Percentiles rank a stretch among this genome's conserved stretches.
These are phyloP conservation scores for Pipra filicauda DNA, from an alignment of 2,113 vertebrate genomes.

Conservation along the genomic window DNA sequence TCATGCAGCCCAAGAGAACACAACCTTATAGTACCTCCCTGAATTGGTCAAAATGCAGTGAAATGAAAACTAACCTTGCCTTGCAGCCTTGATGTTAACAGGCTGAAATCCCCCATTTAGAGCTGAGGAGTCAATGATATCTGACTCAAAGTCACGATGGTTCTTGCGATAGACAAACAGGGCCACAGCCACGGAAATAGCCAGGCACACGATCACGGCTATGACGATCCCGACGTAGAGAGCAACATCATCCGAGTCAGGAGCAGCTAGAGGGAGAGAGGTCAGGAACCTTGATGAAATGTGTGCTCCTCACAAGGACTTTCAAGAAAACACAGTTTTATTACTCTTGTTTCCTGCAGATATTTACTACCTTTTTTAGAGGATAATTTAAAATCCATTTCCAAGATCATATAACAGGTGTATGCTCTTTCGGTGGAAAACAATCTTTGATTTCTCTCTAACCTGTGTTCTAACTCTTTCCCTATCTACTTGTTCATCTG, in stretches of 20 bases:
- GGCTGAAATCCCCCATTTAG: slow-evolving; percentile 94
- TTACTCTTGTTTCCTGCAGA: slow-evolving; percentile 24
- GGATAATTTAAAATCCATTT: slow-evolving; percentile 69
- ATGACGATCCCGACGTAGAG: slow-evolving; percentile 92
- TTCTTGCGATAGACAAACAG: slow-evolving; percentile 95
- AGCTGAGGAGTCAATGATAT: slow-evolving; percentile 91
- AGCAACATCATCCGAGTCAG: slow-evolving; percentile 89
- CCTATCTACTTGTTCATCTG: slow-evolving; percentile 5
- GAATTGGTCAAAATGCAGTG: background rate
- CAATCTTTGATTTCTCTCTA: slow-evolving; percentile 51
- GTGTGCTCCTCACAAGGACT: background rate
- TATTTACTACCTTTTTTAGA: slow-evolving; percentile 65
- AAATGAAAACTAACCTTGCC: slow-evolving; percentile 82
- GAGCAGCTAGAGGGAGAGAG: slow-evolving; percentile 79
- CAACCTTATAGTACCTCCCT: background rate
- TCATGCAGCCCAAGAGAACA: background rate
- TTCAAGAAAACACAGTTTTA: background rate
- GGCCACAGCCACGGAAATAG: slow-evolving; percentile 88
- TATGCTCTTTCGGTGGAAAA: slow-evolving; percentile 54
- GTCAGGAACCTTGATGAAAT: background rate
- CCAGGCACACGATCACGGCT: slow-evolving; percentile 91
- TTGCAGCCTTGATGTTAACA: slow-evolving; percentile 92
- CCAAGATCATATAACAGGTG: slow-evolving; percentile 56
- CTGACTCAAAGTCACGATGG: slow-evolving; percentile 91
- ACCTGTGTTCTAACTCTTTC: slow-evolving; percentile 18